Percentiles rank a stretch among this genome's conserved stretches.
Evolutionary conservation across 2,113 vertebrate genomes (phyloP).

Genomic region (Turdus rufiventris): DNA sequence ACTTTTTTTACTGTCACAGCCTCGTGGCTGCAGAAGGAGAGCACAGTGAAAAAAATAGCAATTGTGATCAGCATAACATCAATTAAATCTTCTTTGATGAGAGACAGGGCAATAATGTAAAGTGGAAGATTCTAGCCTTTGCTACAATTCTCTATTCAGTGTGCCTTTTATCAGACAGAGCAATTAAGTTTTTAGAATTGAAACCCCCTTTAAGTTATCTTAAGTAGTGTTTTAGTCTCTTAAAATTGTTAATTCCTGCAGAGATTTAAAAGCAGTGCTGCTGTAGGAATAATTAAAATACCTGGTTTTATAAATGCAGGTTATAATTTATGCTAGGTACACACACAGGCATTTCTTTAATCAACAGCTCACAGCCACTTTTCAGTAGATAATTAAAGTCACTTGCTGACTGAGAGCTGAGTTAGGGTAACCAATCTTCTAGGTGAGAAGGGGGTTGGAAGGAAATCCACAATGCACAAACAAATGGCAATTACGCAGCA

Average conservation of each 20-base stretch:
- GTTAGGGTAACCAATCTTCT: background rate
- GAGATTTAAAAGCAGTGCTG: background rate
- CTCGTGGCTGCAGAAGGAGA: background rate
- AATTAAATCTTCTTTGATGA: background rate
- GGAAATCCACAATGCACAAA: background rate
- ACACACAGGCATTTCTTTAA: background rate
- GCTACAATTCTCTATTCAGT: background rate
- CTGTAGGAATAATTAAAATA: background rate
- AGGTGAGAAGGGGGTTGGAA: background rate
- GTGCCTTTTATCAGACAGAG: background rate
- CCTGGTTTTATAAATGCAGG: background rate
- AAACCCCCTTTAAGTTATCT: background rate
- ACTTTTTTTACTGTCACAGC: background rate
- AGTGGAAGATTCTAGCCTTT: background rate
- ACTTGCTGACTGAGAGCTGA: slow-evolving; percentile 6
- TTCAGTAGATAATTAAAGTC: slow-evolving; percentile 7
- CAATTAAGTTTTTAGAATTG: background rate
- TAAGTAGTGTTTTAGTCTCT: background rate
- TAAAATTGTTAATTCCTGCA: background rate
- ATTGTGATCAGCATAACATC: background rate
- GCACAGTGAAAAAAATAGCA: background rate
- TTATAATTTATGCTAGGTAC: background rate
- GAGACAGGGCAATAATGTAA: background rate
- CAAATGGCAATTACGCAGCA: background rate
- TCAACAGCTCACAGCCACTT: background rate